These are phyloP conservation scores for Noctuana brunneofusca DNA, from an alignment of 2,888 invertebrate genomes.

Conservation along the genomic window DNA sequence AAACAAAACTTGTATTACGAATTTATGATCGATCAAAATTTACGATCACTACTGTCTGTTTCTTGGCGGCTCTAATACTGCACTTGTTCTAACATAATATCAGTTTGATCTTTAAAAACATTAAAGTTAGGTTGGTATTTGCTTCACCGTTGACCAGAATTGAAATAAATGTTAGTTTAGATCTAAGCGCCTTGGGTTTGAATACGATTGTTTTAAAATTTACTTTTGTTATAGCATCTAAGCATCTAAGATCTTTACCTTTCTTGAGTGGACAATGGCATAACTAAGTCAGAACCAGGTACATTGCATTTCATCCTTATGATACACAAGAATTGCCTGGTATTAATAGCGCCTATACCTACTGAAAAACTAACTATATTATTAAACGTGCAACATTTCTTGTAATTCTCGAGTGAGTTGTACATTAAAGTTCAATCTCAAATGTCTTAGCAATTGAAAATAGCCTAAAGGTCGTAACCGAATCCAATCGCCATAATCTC, in stretches of 20 bases:
- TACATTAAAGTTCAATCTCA: not conserved
- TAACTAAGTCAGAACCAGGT: too few relatives aligned
- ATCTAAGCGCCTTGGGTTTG: not conserved
- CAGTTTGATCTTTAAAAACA: not conserved
- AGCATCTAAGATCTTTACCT: not conserved
- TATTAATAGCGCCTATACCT: not conserved
- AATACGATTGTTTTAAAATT: not conserved
- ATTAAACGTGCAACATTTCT: too few relatives aligned
- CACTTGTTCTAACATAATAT: not conserved
- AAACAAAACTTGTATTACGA: conserved; percentile 51
- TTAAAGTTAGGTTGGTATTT: not conserved
- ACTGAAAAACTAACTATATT: too few relatives aligned
- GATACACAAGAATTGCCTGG: too few relatives aligned
- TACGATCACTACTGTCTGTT: conserved; percentile 49
- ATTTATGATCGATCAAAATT: conserved; percentile 58
- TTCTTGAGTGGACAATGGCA: not conserved
- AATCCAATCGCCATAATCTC: conserved; percentile 21
- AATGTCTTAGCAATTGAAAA: conserved; percentile 7
- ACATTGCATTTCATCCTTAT: too few relatives aligned
- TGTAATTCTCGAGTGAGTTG: not conserved
- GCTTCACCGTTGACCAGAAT: not conserved
- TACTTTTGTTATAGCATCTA: not conserved
- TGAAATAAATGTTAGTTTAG: not conserved
- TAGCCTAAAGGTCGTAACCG: not conserved
- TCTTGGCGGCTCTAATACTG: conserved; percentile 18